Conservation (phyloP, 2,888 invertebrate species). For the Metallyticus violacea region DNA sequence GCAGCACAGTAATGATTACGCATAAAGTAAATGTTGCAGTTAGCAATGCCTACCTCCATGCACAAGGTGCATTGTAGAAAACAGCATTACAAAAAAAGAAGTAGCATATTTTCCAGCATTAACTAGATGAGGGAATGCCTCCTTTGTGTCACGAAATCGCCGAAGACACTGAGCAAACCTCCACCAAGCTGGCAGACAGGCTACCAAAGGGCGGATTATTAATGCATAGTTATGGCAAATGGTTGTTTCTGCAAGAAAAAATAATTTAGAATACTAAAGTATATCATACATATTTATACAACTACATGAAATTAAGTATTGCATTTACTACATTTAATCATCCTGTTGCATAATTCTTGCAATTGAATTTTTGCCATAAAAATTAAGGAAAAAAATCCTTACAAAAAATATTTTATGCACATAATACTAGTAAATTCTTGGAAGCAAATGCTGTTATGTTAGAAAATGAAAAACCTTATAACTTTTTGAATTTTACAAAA, state of each 20-base stretch:
- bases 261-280: too few relatives aligned
- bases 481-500: too few relatives aligned
- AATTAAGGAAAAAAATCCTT: too few relatives aligned
- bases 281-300: neutral
- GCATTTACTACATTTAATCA: too few relatives aligned
- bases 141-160: conserved; percentile 75
- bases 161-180: conserved; percentile 82
- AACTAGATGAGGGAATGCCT: conserved; percentile 76
- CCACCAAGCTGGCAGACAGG: conserved; percentile 80
- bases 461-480: too few relatives aligned
- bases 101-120: conserved; percentile 82
- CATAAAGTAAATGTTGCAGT: too few relatives aligned
- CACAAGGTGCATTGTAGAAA: conserved; percentile 49
- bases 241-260: conserved; percentile 46
- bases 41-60: conserved; percentile 51
- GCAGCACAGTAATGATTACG: too few relatives aligned
- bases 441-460: too few relatives aligned
- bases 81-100: conserved; percentile 68
- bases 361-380: too few relatives aligned
- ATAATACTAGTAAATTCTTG: too few relatives aligned
- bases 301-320: neutral
- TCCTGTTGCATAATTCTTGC: too few relatives aligned
- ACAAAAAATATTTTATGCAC: too few relatives aligned
- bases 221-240: conserved; percentile 52
- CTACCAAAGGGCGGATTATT: conserved; percentile 61